Evolutionary conservation across 2,797 vertebrate species (phyloP).

Genomic region (Tapirus indicus): DNA sequence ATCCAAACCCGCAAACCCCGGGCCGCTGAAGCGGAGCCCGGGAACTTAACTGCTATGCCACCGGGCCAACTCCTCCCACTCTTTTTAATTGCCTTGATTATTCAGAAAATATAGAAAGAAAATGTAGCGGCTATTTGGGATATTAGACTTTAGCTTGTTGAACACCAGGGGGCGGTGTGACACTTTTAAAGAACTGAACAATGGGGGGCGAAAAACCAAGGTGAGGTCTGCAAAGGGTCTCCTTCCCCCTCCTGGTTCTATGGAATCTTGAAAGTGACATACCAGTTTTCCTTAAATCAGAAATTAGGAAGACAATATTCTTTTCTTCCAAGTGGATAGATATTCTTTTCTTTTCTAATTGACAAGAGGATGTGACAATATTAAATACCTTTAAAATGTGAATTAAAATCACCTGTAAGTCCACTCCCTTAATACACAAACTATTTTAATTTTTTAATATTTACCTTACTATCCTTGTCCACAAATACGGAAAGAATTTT

Average conservation of each 20-base stretch:
- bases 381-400: neutral
- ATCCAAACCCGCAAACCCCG: too few relatives aligned
- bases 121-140: neutral
- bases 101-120: neutral
- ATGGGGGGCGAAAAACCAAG: neutral
- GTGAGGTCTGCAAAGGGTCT: neutral
- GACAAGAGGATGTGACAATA: neutral
- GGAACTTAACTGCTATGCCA: too few relatives aligned
- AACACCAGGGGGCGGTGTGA: conserved; percentile 55
- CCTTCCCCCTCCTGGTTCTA: neutral
- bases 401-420: neutral
- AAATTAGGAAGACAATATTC: neutral
- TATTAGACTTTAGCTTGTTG: neutral
- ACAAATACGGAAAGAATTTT: neutral
- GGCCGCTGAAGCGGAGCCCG: too few relatives aligned
- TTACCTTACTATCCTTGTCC: neutral
- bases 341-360: neutral
- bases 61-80: too few relatives aligned
- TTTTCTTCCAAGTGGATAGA: neutral
- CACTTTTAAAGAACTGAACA: neutral
- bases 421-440: neutral
- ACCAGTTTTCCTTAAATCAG: neutral
- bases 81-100: neutral
- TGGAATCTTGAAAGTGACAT: neutral
- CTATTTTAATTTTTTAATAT: neutral